Percentiles rank a stretch among this genome's conserved stretches.
phyloP scores from a whole-genome alignment of 1,140 invertebrate genomes.

The Chironomus striatipennis region DNA sequence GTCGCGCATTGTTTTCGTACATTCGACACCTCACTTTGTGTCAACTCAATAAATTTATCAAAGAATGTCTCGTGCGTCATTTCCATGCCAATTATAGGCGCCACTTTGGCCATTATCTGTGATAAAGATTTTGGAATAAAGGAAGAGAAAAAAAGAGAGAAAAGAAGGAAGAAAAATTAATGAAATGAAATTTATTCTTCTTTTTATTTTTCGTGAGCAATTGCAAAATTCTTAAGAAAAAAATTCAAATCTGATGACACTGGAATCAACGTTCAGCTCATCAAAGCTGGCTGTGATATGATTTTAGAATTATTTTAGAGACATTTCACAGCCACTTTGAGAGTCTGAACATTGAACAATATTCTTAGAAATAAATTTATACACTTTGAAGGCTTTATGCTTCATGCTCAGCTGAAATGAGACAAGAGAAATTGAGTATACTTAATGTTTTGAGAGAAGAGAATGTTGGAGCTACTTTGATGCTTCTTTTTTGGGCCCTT shows the following conservation, averaged over 20 bases:
- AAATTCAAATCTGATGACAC: constrained; percentile 21
- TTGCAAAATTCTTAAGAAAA: neutral
- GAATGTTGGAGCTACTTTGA: too few relatives aligned
- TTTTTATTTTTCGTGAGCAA: neutral
- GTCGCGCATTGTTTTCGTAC: constrained; percentile 22
- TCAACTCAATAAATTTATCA: constrained; percentile 24
- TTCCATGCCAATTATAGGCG: constrained; percentile 25
- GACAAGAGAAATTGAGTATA: too few relatives aligned
- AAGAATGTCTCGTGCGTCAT: constrained; percentile 17
- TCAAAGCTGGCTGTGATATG: constrained; percentile 86
- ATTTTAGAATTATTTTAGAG: constrained; percentile 43
- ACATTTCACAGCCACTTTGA: constrained; percentile 77
- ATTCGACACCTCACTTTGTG: constrained; percentile 4
- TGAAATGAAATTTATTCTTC: neutral
- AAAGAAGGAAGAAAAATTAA: neutral
- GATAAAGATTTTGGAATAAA: neutral
- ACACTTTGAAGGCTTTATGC: too few relatives aligned
- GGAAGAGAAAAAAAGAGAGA: neutral
- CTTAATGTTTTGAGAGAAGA: too few relatives aligned
- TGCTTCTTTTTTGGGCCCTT: too few relatives aligned
- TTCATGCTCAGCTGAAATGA: too few relatives aligned
- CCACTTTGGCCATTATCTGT: constrained; percentile 25
- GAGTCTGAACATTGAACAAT: neutral
- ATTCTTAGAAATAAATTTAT: neutral
- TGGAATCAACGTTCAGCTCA: constrained; percentile 44